Conservation (phyloP, 2,888 invertebrate species). For the Melanargia galathea region DNA sequence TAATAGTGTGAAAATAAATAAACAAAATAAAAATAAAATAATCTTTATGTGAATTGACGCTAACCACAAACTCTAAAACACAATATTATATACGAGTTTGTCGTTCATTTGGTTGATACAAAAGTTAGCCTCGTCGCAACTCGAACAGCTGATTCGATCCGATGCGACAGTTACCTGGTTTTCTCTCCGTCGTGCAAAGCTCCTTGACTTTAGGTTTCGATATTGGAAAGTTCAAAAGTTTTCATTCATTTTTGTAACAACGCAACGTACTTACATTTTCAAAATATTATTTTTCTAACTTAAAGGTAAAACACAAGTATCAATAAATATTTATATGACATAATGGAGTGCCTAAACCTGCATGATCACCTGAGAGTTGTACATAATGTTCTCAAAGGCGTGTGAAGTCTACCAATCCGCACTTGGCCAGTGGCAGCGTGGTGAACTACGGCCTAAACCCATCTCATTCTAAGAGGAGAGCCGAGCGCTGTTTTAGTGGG, state of each 20-base stretch:
- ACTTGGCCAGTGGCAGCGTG: not conserved
- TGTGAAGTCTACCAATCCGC: not conserved
- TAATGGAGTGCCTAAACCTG: too few species aligned
- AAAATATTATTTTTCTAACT: too few species aligned
- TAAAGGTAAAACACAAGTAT: too few species aligned
- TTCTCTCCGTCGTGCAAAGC: not conserved
- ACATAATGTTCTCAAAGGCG: not conserved
- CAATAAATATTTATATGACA: too few species aligned
- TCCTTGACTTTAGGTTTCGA: not conserved
- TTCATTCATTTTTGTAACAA: not conserved
- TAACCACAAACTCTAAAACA: not conserved
- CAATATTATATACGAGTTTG: too few species aligned
- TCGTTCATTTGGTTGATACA: slow-evolving; percentile 9
- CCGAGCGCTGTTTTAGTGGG: too few species aligned
- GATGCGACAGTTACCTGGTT: not conserved
- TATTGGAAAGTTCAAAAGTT: not conserved
- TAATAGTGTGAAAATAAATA: too few species aligned
- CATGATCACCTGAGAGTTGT: too few species aligned
- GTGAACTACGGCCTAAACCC: not conserved
- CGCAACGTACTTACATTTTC: too few species aligned
- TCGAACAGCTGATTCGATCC: slow-evolving; percentile 5
- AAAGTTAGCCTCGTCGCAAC: not conserved
- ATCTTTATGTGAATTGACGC: not conserved
- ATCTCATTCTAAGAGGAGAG: not conserved
- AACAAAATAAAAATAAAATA: not conserved